Base-by-base conservation (phyloP, 92 coral and sea anemone species). In the Porites cylindrica region DNA sequence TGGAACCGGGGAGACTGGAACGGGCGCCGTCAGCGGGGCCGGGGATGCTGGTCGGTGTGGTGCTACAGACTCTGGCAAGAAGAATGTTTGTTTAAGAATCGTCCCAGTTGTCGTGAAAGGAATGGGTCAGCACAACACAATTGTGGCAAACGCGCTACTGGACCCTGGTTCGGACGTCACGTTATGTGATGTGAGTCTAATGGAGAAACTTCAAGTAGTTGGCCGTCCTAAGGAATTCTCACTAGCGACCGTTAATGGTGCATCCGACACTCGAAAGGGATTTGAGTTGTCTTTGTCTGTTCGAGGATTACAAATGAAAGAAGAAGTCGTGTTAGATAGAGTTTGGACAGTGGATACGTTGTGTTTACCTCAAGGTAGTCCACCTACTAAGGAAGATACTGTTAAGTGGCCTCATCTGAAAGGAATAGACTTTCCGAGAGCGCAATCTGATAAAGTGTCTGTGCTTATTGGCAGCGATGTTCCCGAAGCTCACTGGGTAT, bases 401-500 rank as follows among this genome's bases (percentile, higher is more conserved):
- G 59, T 68, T 6, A 7, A 70, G 59, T 83, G 92, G 91, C 82
- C 91, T 70, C 87, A 82, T 60, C 84, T 88, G 65, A 65, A 21
- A 1, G 77, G 88, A 19, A 66, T 86, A 14, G 74, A 60, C 51
- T 66, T 86, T 10, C 90, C 80, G 12, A 19, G 51, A 13, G 10
- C 26, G 19, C 51, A 79, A 50, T 81, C 76, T n/a, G 47, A 70
- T 23, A 16, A 70, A 16, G 77, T 71, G 17, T 66, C 85, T 19
- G 21, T 91, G 9, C 78, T 91, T 6, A 91, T 82, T 69, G 86
- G 91, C 13, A 81, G 91, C 21, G 93, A 86, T 13, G 88, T 87
- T 43, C 93, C 91, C 0, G 93, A 91, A 69, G 88, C 88, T 13
- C 91, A 91, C 53, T 91, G 88, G 93, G 88, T 86, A 19, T 78